Base-by-base conservation (phyloP, 2,797 vertebrate genomes). In the Parauchenoglanis ngamensis region DNA sequence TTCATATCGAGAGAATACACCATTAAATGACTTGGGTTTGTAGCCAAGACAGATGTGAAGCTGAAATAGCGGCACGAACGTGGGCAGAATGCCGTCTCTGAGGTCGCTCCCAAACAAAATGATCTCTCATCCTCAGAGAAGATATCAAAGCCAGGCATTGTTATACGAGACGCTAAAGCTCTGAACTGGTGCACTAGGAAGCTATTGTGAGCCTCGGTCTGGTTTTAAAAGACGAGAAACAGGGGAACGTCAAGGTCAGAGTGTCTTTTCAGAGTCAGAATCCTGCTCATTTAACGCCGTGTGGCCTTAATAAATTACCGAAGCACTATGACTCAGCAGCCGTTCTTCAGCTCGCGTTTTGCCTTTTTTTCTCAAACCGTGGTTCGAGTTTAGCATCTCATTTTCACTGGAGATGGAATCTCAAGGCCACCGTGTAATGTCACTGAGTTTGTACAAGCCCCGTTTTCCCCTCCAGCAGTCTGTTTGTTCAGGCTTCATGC, bases 401-500 rank as follows among this genome's bases (percentile, higher is more conserved):
- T 81, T 82, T 76, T 81, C 59, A 49, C 68, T 35, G 31, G 31
- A 83, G 80, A 65, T 86, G 35, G 35, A 84, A 83, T 44, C 80
- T 63, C 44, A 84, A 78, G 31, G 77, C 19, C 85, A 28, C 80
- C 23, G 70, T 31, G 68, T 56, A 72, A 81, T 87, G 85, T 89
- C 86, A 88, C 35, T 57, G 85, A 89, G 85, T 83, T 80, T 78
- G 79, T 80, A 44, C 31, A 80, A 89, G 85, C 72, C 83, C 81
- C 52, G 52, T 78, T 78, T 67, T 63, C 67, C 73, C 75, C 65
- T 87, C 54, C 85, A 80, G 87, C 28, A 68, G 87, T 84, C 88
- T 89, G 87, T 87, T 90, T 89, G 86, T 83, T 88, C 88, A 90
- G 87, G 87, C 88, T 87, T 49, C 46, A 31, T 76, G 61, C 63